Conservation (phyloP, 1,140 invertebrate species). For the Drosophila lini region DNA sequence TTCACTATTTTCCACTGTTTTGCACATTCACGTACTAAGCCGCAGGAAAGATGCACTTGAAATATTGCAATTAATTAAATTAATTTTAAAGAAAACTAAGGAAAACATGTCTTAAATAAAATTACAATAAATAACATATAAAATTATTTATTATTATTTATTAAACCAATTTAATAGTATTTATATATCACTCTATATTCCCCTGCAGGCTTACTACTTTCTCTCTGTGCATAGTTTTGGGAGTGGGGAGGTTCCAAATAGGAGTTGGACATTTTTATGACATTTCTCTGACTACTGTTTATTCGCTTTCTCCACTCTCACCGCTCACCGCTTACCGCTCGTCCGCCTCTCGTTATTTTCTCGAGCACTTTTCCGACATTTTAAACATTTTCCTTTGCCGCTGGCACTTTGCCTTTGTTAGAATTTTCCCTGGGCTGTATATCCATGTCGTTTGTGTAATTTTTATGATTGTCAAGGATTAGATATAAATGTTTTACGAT, state of each 20-base stretch:
- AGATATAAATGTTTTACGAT: conserved; percentile 83
- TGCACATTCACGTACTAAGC: conserved; percentile 59
- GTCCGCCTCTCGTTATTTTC: conserved; percentile 30
- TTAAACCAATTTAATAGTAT: no score
- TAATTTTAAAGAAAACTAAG: neutral
- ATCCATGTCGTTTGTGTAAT: conserved; percentile 73
- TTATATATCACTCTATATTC: neutral
- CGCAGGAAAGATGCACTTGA: conserved; percentile 2
- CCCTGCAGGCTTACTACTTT: neutral
- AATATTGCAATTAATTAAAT: neutral
- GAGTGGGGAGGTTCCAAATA: conserved; percentile 21
- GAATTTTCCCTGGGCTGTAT: conserved; percentile 57
- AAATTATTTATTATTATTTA: neutral
- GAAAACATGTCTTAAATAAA: neutral
- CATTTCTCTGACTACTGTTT: conserved; percentile 77
- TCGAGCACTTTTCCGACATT: conserved; percentile 75
- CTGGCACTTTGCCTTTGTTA: conserved; percentile 61
- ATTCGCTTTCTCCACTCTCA: conserved; percentile 37
- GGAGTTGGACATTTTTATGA: conserved; percentile 71
- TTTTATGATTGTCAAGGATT: conserved; percentile 84
- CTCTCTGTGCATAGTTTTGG: conserved; percentile 17
- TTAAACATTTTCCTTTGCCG: conserved; percentile 70
- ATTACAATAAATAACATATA: neutral
- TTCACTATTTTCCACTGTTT: conserved; percentile 63
- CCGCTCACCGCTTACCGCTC: conserved; percentile 8